Conservation (phyloP, 2,113 vertebrate species). For the Plestiodon gilberti region DNA sequence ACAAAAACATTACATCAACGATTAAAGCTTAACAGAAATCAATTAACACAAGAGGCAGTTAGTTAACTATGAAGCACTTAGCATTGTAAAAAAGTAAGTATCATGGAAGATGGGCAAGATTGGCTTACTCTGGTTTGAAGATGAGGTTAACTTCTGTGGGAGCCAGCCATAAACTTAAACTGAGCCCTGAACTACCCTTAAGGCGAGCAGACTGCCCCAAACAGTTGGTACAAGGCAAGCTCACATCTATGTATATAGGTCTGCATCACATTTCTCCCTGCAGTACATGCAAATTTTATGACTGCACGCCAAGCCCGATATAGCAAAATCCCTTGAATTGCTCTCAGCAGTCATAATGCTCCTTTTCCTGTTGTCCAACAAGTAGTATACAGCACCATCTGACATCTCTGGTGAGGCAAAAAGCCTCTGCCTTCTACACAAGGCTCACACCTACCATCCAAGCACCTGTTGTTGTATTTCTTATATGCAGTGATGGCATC, state of each 20-base stretch:
- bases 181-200: neutral
- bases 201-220: neutral
- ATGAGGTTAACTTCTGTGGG: neutral
- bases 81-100: neutral
- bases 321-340: neutral
- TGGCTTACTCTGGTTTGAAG: neutral
- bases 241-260: neutral
- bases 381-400: neutral
- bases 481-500: constrained; percentile 96
- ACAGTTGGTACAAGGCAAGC: neutral
- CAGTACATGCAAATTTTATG: neutral
- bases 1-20: neutral
- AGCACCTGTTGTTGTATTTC: constrained; percentile 98
- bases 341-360: neutral
- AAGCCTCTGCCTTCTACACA: neutral
- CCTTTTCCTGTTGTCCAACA: neutral
- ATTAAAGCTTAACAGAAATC: neutral
- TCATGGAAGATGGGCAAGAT: neutral
- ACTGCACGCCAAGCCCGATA: neutral
- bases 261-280: constrained; percentile 5
- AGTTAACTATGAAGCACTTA: neutral
- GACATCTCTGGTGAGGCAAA: neutral
- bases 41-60: neutral
- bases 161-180: neutral
- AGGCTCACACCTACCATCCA: constrained; percentile 86